Base-by-base conservation (phyloP, 1,140 invertebrate genomes). In the Drosophila littoralis region DNA sequence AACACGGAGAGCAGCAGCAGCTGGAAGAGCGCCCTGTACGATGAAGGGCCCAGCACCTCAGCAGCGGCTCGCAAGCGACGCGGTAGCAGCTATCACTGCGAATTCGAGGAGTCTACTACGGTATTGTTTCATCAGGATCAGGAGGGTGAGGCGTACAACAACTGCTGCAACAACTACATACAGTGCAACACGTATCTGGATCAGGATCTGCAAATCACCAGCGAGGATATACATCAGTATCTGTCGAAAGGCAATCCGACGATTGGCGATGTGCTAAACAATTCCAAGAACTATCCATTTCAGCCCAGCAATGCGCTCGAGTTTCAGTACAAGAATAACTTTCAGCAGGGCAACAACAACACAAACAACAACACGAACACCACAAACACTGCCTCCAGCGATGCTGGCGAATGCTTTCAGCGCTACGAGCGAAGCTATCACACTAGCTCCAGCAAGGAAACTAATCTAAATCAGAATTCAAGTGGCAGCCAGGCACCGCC, bases 321-420 rank as follows among this genome's bases (percentile, higher is more conserved):
- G 59, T 92, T 92, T 17, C 91, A 92, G 58, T 92, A 92, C 71
- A 92, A 92, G 66, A 92, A 92, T 72, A 92, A 92, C 59, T 92
- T 92, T 52, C 90, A 90, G 63, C 79, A 81, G 60, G 82, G 82
- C 4, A 55, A 46, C 36, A 50, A 50, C 66, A 80, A 67, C 32
- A 77, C 74, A 6, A 85, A 77, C 12, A 81, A 83, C 58, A 91
- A 90, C 9, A 84, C 82, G 0, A 85, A 81, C 51, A 85, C 83
- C 64, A 89, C 83, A 0, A 83, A 76, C 42, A 83, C 81, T 0
- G 86, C 81, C 33, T 89, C 84, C 13, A 88, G 81, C 7, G 89
- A 90, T 40, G 89, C 90, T 1, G 90, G 71, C 2, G 89, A 91
- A 42, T 85, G 81, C 36, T 85, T 91, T 28, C 90, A 88, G 57